Evolutionary conservation across 2,113 vertebrate genomes (phyloP).

Genomic region (Diadophis punctatus): DNA sequence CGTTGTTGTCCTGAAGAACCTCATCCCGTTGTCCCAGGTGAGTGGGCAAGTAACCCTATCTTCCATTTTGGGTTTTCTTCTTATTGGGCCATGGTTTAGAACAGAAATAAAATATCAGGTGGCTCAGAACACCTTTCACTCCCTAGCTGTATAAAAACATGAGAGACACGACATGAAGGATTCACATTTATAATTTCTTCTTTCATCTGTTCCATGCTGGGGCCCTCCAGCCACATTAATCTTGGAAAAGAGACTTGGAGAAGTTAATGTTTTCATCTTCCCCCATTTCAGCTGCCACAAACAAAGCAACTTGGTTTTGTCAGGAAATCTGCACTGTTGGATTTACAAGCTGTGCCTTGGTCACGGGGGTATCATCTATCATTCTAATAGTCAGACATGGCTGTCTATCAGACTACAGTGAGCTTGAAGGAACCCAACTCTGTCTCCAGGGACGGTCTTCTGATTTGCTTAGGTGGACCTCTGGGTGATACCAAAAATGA

Average conservation of each 20-base stretch:
- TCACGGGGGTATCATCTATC: neutral
- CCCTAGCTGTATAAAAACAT: neutral
- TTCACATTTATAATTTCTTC: neutral
- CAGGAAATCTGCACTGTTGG: constrained; percentile 7
- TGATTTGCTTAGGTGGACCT: neutral
- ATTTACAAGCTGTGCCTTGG: constrained; percentile 7
- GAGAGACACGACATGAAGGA: no score
- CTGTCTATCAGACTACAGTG: neutral
- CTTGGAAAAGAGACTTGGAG: neutral
- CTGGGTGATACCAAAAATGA: neutral
- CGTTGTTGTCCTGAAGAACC: neutral
- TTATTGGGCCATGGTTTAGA: neutral
- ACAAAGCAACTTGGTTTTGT: neutral
- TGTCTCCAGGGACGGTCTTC: neutral
- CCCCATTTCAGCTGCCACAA: neutral
- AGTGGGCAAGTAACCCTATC: neutral
- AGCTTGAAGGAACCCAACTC: neutral
- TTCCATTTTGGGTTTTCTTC: neutral
- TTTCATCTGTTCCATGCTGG: neutral
- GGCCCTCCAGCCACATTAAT: neutral
- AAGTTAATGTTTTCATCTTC: neutral
- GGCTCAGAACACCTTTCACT: neutral
- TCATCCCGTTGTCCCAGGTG: neutral
- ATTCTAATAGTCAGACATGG: neutral
- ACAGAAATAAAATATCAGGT: neutral